Evolutionary conservation across 2,888 invertebrate genomes (phyloP).

Genomic region (Conus canariensis): DNA sequence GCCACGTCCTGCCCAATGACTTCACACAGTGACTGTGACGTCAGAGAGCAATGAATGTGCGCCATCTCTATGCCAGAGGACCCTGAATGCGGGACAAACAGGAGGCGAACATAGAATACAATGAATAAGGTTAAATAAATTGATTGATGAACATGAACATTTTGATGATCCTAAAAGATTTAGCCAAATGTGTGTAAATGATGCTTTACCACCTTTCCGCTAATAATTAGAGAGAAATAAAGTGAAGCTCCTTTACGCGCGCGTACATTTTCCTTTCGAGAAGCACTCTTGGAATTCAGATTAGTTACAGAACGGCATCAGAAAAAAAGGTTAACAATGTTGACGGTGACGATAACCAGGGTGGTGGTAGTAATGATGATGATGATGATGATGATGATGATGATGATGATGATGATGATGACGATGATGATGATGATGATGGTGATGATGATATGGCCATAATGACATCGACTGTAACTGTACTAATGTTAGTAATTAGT

Average conservation of each 20-base stretch:
- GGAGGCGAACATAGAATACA: too few relatives aligned
- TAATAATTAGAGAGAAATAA: too few relatives aligned
- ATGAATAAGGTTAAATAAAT: not conserved
- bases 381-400: conserved; percentile 32
- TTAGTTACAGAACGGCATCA: too few relatives aligned
- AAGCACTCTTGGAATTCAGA: not conserved
- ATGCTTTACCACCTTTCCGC: too few relatives aligned
- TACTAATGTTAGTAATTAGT: not conserved
- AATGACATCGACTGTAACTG: not conserved
- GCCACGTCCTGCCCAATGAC: conserved; percentile 42
- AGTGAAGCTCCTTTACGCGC: too few relatives aligned
- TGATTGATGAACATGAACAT: too few relatives aligned
- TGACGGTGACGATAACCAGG: not conserved
- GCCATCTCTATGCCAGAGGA: not conserved
- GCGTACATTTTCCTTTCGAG: too few relatives aligned
- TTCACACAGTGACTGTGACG: conserved; percentile 34
- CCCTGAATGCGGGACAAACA: not conserved
- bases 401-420: conserved; percentile 22
- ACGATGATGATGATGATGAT: not conserved
- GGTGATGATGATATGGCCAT: not conserved
- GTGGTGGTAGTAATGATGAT: conserved; percentile 20
- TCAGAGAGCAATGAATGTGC: not conserved
- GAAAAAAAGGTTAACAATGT: not conserved
- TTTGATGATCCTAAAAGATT: too few relatives aligned
- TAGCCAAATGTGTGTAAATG: too few relatives aligned